A percentile compares a stretch with the other conserved stretches of the same genome.
These are phyloP conservation scores for Danaus chrysippus DNA, from an alignment of 2,888 invertebrate species.

Conservation along the genomic window DNA sequence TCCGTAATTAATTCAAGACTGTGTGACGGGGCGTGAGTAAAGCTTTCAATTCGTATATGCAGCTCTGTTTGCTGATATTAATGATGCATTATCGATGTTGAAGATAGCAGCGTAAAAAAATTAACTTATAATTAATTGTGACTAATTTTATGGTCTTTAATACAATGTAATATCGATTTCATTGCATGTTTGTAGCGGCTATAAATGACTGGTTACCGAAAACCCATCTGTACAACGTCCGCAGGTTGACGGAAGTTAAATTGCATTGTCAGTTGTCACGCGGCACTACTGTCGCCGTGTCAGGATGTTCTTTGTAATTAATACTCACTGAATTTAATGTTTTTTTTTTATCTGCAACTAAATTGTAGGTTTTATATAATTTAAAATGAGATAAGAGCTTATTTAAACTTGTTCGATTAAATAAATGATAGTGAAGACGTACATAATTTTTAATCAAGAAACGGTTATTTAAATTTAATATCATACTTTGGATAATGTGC, in stretches of 20 bases:
- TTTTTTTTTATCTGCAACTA: not conserved
- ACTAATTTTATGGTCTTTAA: constrained; percentile 60
- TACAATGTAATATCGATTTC: constrained; percentile 27
- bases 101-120: constrained; percentile 54
- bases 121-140: constrained; percentile 63
- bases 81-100: constrained; percentile 55
- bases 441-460: no score
- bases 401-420: not conserved
- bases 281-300: constrained; percentile 23
- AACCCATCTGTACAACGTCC: constrained; percentile 52
- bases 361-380: not conserved
- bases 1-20: constrained; percentile 64
- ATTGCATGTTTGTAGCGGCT: constrained; percentile 29
- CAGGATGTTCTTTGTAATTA: constrained; percentile 16
- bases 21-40: constrained; percentile 71
- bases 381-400: not conserved
- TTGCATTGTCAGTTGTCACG: constrained; percentile 55
- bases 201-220: constrained; percentile 45
- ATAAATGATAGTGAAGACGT: not conserved
- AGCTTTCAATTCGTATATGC: constrained; percentile 67
- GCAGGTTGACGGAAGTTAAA: constrained; percentile 53
- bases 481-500: no score
- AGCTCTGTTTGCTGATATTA: constrained; percentile 57
- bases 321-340: constrained; percentile 1
- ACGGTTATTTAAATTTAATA: no score